Evolutionary conservation across 2,113 vertebrate genomes (phyloP).

Genomic region (Cygnus atratus): DNA sequence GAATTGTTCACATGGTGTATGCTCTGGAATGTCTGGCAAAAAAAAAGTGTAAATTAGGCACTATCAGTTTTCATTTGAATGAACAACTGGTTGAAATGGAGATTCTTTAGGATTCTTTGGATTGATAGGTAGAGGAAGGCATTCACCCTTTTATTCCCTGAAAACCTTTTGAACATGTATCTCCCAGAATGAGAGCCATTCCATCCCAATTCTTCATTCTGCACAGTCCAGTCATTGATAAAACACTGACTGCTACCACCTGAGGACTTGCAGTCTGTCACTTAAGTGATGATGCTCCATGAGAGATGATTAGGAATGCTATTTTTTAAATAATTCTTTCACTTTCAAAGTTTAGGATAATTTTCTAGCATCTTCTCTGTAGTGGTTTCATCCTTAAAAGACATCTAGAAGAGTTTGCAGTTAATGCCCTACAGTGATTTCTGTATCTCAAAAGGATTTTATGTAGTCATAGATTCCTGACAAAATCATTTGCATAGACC

Average conservation of each 20-base stretch:
- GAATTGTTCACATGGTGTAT: background rate
- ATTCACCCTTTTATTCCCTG: slow-evolving; percentile 6
- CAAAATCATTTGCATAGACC: background rate
- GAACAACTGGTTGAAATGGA: background rate
- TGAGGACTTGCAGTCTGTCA: slow-evolving; percentile 4
- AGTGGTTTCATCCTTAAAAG: background rate
- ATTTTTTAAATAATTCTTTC: slow-evolving; percentile 21
- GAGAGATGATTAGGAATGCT: background rate
- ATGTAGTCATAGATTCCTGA: background rate
- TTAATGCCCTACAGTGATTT: background rate
- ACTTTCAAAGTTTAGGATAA: slow-evolving; percentile 17
- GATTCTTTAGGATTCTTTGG: background rate
- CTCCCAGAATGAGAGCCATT: slow-evolving; percentile 6
- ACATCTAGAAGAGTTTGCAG: background rate
- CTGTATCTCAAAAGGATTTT: background rate
- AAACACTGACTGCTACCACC: background rate
- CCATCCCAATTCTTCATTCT: background rate
- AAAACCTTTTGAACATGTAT: slow-evolving; percentile 36
- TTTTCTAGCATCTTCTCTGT: background rate
- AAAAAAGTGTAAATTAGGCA: slow-evolving; percentile 15
- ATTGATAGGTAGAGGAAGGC: background rate
- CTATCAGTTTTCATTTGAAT: slow-evolving; percentile 17
- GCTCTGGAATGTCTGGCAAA: background rate
- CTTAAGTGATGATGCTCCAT: background rate
- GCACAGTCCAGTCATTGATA: background rate